phyloP scores from a whole-genome alignment of 2,113 vertebrate species.

The Dipodomys spectabilis region DNA sequence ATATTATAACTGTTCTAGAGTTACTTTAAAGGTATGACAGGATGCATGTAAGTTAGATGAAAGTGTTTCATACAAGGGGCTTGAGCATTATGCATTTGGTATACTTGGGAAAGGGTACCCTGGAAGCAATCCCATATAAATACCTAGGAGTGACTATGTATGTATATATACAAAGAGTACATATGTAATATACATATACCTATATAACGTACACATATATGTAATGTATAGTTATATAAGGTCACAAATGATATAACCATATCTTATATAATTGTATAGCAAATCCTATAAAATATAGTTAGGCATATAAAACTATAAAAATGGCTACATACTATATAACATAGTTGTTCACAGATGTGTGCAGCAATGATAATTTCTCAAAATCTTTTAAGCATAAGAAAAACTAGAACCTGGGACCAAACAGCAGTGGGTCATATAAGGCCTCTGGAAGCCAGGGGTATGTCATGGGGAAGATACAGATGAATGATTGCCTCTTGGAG shows the following conservation, averaged over 20 bases:
- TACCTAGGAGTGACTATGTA: too few relatives aligned
- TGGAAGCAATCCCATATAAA: not conserved
- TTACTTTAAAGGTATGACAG: not conserved
- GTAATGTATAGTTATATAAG: not conserved
- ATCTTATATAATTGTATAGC: not conserved
- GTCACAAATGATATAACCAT: too few relatives aligned
- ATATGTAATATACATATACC: not conserved
- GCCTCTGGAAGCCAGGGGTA: not conserved
- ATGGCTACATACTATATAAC: too few relatives aligned
- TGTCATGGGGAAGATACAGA: not conserved
- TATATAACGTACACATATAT: not conserved
- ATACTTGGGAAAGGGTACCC: not conserved
- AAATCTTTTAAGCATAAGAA: not conserved
- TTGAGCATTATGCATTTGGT: not conserved
- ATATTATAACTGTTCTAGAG: not conserved
- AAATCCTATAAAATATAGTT: too few relatives aligned
- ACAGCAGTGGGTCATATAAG: not conserved
- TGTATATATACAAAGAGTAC: too few relatives aligned
- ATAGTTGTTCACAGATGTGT: too few relatives aligned
- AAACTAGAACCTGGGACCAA: not conserved
- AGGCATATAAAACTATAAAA: too few relatives aligned
- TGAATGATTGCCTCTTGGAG: not conserved
- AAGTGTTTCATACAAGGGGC: not conserved
- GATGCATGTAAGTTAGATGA: not conserved
- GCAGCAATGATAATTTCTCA: conserved; percentile 9